Percentiles rank a stretch among this genome's conserved stretches.
Evolutionary conservation across 53 echinoderm and acorn worm species (phyloP).

Genomic region (Stichopus horrens): DNA sequence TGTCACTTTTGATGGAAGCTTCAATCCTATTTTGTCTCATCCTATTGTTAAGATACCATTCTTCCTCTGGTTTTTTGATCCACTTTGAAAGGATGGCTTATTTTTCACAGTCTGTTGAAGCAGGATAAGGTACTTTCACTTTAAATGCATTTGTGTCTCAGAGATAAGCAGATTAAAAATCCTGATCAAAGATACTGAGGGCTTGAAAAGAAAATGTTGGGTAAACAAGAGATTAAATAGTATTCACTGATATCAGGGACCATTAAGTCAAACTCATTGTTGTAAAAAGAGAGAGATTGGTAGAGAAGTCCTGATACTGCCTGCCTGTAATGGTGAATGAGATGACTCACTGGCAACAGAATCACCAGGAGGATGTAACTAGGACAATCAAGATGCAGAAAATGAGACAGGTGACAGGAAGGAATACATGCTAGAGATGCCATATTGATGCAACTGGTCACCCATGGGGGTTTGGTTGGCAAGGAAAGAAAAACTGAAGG

Average conservation of each 20-base stretch:
- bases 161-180: constrained; percentile 6
- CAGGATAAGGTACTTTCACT: background rate
- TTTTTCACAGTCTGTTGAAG: constrained; percentile 8
- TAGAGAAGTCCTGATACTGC: too few species aligned
- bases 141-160: constrained; percentile 22
- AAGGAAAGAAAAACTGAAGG: too few species aligned
- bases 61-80: background rate
- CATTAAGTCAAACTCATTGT: too few species aligned
- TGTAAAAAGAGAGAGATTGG: too few species aligned
- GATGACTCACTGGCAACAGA: too few species aligned
- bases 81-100: background rate
- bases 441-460: too few species aligned
- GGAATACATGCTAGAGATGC: too few species aligned
- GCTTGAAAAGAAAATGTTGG: constrained; percentile 16
- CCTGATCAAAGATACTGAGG: background rate
- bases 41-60: background rate
- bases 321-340: too few species aligned
- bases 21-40: background rate
- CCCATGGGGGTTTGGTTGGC: too few species aligned
- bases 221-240: constrained; percentile 26
- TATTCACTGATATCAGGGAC: background rate
- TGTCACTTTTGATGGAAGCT: background rate
- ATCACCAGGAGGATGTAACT: too few species aligned
- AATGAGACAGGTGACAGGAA: too few species aligned
- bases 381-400: too few species aligned